Percentiles rank a stretch among this genome's conserved stretches.
These are phyloP conservation scores for Fistularia commersonii DNA, from an alignment of 2,797 vertebrate species.

Conservation along the genomic window DNA sequence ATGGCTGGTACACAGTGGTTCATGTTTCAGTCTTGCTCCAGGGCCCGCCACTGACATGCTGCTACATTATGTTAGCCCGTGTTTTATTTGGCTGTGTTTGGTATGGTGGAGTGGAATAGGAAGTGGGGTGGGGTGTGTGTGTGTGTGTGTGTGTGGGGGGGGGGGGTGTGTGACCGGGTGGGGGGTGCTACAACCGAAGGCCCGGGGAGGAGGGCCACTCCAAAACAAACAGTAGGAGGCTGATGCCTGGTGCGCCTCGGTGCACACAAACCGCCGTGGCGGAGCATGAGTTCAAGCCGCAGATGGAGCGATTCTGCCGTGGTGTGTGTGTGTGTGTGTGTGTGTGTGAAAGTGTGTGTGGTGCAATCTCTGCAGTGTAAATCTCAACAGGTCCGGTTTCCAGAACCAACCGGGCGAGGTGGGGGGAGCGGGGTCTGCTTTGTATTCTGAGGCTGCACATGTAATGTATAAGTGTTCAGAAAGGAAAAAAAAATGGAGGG, in stretches of 20 bases:
- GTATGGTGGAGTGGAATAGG: conserved; percentile 63
- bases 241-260: conserved; percentile 39
- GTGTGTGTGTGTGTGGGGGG: conserved; percentile 1
- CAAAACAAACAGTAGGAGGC: conserved; percentile 64
- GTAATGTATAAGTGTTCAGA: conserved; percentile 37
- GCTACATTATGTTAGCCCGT: conserved; percentile 71
- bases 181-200: conserved; percentile 37
- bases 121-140: conserved; percentile 43
- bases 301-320: conserved; percentile 35
- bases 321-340: conserved; percentile 42
- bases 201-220: conserved; percentile 58
- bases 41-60: conserved; percentile 66
- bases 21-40: conserved; percentile 67
- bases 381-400: conserved; percentile 50
- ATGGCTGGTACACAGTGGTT: conserved; percentile 71
- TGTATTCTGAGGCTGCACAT: conserved; percentile 26
- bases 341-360: conserved; percentile 34
- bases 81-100: conserved; percentile 71
- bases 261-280: conserved; percentile 33
- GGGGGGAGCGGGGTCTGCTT: conserved; percentile 11
- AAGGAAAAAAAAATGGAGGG: too few species aligned
- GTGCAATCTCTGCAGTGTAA: conserved; percentile 37
- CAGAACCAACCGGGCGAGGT: conserved; percentile 38
- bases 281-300: conserved; percentile 14
- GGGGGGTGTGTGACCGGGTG: conserved; percentile 9